Base-by-base conservation (phyloP, 1,140 invertebrate species). In the Hesperophylax magnus region DNA sequence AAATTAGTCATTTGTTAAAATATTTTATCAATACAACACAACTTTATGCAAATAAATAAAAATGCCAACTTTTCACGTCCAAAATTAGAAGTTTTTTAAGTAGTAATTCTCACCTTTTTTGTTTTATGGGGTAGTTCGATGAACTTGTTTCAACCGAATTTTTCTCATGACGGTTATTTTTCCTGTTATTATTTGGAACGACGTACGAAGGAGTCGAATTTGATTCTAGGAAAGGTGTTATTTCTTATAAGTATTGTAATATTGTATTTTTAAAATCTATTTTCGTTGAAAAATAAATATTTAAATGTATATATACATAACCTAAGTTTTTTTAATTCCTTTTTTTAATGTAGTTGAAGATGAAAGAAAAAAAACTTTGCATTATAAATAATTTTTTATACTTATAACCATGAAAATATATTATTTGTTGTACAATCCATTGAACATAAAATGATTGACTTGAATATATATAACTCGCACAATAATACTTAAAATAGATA, bases 261-360 rank as follows among this genome's bases (percentile, higher is more conserved):
- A 67, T 67, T 67, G 63, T 67, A 67, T 67, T 67, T 67, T 67
- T 67, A 67, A 47, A 67, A 67, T 67, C 63, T 67, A 67, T 67
- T 67, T 67, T 67, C 63, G 63, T 67, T 67, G 58, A 67, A 67
- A 67, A 67, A 67, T 67, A 67, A 67, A 67, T n/a, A 67, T 31
- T 17, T 22, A 67, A 67, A 67, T 67, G 63, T 67, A 67, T 27
- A 27, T 67, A 61, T 61, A 24, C 58, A 61, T 61, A 61, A 61
- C 24, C 9, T 24, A 7, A 24, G 9, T 24, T 61, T 61, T 61
- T 61, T 61, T 20, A 61, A 2, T 61, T 14, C 20, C 58, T 39
- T 8, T 39, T 39, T 39, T 39, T 47, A 14, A 47, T 47, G 39
- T 47, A 47, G 39, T 5, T 20, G 2, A 20, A 20, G 56, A 60